Evolutionary conservation across 2,797 vertebrate genomes (phyloP), one percentile per base, ranked within the genome.

Genomic region (Propithecus perrieri): DNA sequence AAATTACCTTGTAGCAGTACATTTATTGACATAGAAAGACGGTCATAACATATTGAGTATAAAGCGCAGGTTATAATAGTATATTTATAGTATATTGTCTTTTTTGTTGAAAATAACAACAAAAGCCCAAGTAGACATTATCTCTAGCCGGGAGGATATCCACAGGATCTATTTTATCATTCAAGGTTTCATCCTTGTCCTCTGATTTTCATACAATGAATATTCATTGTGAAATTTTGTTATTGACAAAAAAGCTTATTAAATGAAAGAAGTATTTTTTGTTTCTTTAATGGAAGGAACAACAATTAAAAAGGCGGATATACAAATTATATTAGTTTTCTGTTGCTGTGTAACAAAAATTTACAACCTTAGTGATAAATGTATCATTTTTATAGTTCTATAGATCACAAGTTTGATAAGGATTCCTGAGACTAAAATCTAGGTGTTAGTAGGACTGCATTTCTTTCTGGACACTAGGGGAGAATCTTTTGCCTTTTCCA

Each of bases 401-500:
- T 8, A n/a, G 80, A 33, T n/a, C 28, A 59, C 3, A 50, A 80
- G 2, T 43, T 30, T 50, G 30, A 30, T 43, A 38, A 43, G 35
- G 13, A 71, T 41, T 67, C 26, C 14, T 24, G 17, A 7, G 22
- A 59, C 41, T 74, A 24, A 57, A 72, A 26, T 17, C 26, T 48
- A 61, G 28, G 46, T 26, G 20, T 33, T 33, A 7, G 1, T 7
- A 50, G 7, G 5, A 22, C 7, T 24, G 26, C 0, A 35, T 26
- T 43, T 18, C 33, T 67, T 33, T 35, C 24, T 48, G 33, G 26
- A 48, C 14, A n/a, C 10, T 5, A 48, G 9, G 20, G 15, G 2
- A 33, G 0, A n/a, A 35, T 22, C 35, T 2, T 38, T 85, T 38
- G 24, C 11, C 1, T 26, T 61, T 50, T 61, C 24, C 38, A 18